Conservation (phyloP, 2,888 invertebrate genomes). For the Drosophila fulvimacula region DNA sequence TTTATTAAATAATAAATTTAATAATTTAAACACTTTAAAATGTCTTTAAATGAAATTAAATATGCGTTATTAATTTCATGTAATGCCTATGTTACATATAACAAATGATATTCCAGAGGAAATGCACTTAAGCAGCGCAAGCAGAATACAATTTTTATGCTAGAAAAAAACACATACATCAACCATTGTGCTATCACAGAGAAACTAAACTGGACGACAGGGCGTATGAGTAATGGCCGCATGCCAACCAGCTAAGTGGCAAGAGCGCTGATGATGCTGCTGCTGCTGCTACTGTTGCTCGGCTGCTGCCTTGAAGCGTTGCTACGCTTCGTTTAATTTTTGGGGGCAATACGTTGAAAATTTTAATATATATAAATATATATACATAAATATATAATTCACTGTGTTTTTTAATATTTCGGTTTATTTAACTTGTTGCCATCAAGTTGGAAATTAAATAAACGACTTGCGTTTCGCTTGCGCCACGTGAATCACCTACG, state of each 20-base stretch:
- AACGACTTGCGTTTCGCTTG: conserved; percentile 27
- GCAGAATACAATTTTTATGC: conserved; percentile 1
- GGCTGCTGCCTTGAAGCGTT: conserved; percentile 18
- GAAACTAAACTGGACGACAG: conserved; percentile 31
- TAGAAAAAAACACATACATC: neutral
- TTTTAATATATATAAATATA: conserved; percentile 4
- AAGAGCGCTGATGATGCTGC: conserved; percentile 15
- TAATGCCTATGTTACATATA: neutral
- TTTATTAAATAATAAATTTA: neutral
- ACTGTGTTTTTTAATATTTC: neutral
- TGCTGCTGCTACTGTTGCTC: neutral
- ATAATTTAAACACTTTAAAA: neutral
- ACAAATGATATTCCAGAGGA: neutral
- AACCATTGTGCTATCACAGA: conserved; percentile 19
- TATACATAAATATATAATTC: neutral
- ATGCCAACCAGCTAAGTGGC: conserved; percentile 25
- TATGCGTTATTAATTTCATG: neutral
- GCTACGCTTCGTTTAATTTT: conserved; percentile 54
- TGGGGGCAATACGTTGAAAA: conserved; percentile 22
- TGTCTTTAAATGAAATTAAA: neutral
- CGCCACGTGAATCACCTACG: conserved; percentile 32
- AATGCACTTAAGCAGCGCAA: neutral
- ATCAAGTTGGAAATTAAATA: conserved; percentile 39
- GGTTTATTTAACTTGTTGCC: conserved; percentile 19
- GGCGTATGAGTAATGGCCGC: conserved; percentile 50